phyloP scores from a whole-genome alignment of 2,797 vertebrate genomes.

The Mus caroli region DNA sequence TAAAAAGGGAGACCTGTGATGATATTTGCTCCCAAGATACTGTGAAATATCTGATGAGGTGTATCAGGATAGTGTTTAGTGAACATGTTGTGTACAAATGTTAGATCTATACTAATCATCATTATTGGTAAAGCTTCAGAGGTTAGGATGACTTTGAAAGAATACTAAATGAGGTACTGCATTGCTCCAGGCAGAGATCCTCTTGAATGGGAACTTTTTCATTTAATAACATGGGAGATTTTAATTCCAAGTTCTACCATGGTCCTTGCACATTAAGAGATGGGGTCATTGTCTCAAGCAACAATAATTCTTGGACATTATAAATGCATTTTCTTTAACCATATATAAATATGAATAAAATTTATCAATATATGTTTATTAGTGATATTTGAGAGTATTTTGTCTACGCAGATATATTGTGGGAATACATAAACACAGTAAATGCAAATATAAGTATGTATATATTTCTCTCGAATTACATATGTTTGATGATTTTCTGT shows the following conservation, averaged over 20 bases:
- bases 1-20: background rate
- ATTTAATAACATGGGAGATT: background rate
- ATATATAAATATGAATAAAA: background rate
- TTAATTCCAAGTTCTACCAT: background rate
- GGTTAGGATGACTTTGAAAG: background rate
- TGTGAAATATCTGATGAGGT: background rate
- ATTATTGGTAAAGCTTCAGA: background rate
- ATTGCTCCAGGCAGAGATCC: rapidly evolving
- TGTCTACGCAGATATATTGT: background rate
- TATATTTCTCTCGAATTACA: background rate
- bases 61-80: background rate
- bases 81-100: background rate
- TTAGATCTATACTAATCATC: background rate
- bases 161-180: background rate
- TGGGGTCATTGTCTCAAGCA: background rate
- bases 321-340: background rate
- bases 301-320: background rate
- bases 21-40: background rate
- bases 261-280: background rate
- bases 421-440: background rate
- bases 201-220: background rate
- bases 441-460: background rate
- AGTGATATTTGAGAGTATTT: background rate
- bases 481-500: background rate
- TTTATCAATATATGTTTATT: constrained; percentile 1